phyloP scores from a whole-genome alignment of 2,888 invertebrate species.

The Melieria omissa region DNA sequence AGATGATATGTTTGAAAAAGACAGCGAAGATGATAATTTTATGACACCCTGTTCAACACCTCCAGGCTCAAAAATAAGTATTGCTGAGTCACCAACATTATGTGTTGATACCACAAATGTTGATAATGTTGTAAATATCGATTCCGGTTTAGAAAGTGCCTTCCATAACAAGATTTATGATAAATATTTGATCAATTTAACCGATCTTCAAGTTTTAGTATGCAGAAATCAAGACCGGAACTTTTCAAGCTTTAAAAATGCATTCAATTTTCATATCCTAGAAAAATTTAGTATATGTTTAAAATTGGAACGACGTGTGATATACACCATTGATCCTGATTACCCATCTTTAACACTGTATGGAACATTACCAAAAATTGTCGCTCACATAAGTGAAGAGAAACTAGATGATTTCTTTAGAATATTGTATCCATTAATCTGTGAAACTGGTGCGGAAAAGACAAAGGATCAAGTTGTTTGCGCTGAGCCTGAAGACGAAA shows the following conservation, averaged over 20 bases:
- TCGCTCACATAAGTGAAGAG: conserved; percentile 90
- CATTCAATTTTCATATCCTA: conserved; percentile 86
- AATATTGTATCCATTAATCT: conserved; percentile 63
- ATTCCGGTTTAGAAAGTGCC: conserved; percentile 70
- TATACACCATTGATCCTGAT: conserved; percentile 85
- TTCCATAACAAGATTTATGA: conserved; percentile 80
- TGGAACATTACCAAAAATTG: conserved; percentile 87
- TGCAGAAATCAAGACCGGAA: conserved; percentile 90
- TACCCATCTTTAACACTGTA: conserved; percentile 86
- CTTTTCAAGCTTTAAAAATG: conserved; percentile 84
- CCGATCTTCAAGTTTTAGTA: conserved; percentile 87
- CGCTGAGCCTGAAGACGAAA: conserved; percentile 14
- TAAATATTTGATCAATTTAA: conserved; percentile 81
- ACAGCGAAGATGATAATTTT: conserved; percentile 75
- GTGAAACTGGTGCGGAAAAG: conserved; percentile 31
- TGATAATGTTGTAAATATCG: conserved; percentile 72
- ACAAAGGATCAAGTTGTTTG: neutral
- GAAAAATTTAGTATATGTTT: conserved; percentile 80
- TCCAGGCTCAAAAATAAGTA: conserved; percentile 79
- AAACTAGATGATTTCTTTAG: conserved; percentile 79
- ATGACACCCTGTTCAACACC: conserved; percentile 90
- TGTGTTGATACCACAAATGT: conserved; percentile 68
- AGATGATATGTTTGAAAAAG: conserved; percentile 39
- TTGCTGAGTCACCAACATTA: conserved; percentile 66
- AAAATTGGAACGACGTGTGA: conserved; percentile 82